Percentiles rank a stretch among this genome's conserved stretches.
These are phyloP conservation scores for Myiozetetes cayanensis DNA, from an alignment of 2,113 vertebrate genomes.

Conservation along the genomic window DNA sequence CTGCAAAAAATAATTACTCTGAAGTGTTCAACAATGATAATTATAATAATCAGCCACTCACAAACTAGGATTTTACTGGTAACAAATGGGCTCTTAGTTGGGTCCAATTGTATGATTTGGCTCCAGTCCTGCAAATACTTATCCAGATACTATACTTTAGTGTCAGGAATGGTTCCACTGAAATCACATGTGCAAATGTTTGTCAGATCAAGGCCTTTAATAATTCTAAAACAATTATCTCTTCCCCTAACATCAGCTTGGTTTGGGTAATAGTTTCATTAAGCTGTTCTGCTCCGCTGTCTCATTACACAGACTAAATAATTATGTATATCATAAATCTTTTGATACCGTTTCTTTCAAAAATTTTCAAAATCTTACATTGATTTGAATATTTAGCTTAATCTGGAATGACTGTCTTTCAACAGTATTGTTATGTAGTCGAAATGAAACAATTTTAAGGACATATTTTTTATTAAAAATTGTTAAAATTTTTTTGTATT, in stretches of 20 bases:
- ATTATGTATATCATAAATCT: neutral
- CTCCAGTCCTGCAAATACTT: conserved; percentile 45
- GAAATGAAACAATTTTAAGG: neutral
- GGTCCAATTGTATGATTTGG: conserved; percentile 35
- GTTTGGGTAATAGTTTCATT: neutral
- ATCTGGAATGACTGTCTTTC: neutral
- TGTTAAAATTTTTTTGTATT: neutral
- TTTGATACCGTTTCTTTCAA: neutral
- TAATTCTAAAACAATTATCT: neutral
- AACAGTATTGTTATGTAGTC: neutral
- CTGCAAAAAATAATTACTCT: neutral
- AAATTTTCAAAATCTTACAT: neutral
- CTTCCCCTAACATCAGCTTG: neutral
- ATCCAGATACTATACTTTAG: conserved; percentile 10
- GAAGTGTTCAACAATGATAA: neutral
- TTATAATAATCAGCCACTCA: neutral
- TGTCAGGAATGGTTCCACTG: conserved; percentile 30
- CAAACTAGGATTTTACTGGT: conserved; percentile 17
- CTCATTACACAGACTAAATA: neutral
- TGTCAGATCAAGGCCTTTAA: neutral
- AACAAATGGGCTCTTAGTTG: conserved; percentile 22
- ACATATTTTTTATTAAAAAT: neutral
- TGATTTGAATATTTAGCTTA: neutral
- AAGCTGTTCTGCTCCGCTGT: neutral
- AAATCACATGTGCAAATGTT: conserved; percentile 26